Conservation (phyloP, 37 sponge, comb jelly and placozoan species). For the Agelas oroides region DNA sequence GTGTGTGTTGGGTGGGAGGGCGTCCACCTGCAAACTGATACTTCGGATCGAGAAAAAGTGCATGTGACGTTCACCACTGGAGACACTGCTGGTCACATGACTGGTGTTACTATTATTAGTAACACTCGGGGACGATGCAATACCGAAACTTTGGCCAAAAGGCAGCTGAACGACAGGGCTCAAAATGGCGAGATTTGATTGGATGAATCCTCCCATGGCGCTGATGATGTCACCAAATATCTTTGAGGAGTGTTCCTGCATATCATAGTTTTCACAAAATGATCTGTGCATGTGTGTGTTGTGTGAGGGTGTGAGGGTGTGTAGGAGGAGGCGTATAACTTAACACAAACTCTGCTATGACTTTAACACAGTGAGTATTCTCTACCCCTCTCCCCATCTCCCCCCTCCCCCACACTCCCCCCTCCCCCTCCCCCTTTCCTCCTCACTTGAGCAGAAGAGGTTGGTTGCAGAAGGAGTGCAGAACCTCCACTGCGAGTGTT, state of each 20-base stretch:
- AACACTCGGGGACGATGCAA: conserved; percentile 12
- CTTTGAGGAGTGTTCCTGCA: conserved; percentile 92
- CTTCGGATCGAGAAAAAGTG: conserved; percentile 44
- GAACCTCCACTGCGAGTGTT: conserved; percentile 90
- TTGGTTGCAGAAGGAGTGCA: conserved; percentile 75
- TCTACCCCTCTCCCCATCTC: neutral
- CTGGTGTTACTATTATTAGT: neutral
- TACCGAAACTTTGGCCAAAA: neutral
- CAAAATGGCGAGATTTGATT: conserved; percentile 67
- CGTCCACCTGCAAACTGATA: conserved; percentile 24
- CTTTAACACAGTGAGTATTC: neutral
- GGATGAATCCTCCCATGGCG: conserved; percentile 87
- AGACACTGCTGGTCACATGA: neutral
- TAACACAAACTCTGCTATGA: neutral
- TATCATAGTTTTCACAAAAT: conserved; percentile 91
- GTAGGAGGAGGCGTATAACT: neutral
- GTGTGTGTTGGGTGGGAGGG: conserved; percentile 48
- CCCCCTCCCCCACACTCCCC: neutral
- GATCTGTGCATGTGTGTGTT: conserved; percentile 26
- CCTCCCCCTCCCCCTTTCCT: neutral
- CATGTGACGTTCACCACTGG: conserved; percentile 11
- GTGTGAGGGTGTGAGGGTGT: neutral
- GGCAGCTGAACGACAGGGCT: conserved; percentile 29
- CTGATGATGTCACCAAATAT: conserved; percentile 89
- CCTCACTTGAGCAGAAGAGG: conserved; percentile 70